These are phyloP conservation scores for Theocolax elegans DNA, from an alignment of 1,140 invertebrate genomes.

Conservation along the genomic window DNA sequence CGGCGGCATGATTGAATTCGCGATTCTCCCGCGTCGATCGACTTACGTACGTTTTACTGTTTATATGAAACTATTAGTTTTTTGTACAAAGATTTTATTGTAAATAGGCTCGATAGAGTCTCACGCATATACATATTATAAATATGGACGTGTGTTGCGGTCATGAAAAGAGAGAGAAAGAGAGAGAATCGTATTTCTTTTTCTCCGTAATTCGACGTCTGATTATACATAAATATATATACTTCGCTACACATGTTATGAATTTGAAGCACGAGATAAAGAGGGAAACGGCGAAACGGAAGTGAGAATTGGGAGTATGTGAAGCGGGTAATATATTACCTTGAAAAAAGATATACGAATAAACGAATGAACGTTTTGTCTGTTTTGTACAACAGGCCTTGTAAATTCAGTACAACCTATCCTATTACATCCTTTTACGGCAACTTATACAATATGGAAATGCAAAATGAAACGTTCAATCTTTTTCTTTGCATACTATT, in stretches of 20 bases:
- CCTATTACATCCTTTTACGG: too few species aligned
- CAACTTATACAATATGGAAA: too few species aligned
- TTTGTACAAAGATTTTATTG: slow-evolving; percentile 63
- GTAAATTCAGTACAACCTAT: slow-evolving; percentile 17
- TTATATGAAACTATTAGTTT: slow-evolving; percentile 55
- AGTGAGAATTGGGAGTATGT: neutral
- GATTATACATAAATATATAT: slow-evolving; percentile 2
- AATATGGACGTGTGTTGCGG: slow-evolving; percentile 11
- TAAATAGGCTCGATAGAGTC: slow-evolving; percentile 52
- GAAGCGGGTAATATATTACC: slow-evolving; percentile 45
- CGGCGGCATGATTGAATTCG: neutral
- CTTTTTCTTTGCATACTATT: too few species aligned
- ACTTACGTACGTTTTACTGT: slow-evolving; percentile 46
- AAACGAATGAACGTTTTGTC: slow-evolving; percentile 53
- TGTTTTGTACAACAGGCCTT: slow-evolving; percentile 56
- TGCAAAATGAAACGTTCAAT: too few species aligned
- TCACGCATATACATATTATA: slow-evolving; percentile 19
- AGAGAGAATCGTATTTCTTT: slow-evolving; percentile 17
- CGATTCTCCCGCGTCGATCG: neutral
- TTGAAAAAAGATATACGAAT: slow-evolving; percentile 44
- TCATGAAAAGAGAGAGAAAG: neutral
- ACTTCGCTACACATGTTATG: slow-evolving; percentile 36
- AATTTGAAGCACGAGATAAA: slow-evolving; percentile 16
- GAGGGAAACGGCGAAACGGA: neutral
- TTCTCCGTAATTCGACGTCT: neutral